Conservation (phyloP, 2,888 invertebrate species). For the Lycia hirtaria region DNA sequence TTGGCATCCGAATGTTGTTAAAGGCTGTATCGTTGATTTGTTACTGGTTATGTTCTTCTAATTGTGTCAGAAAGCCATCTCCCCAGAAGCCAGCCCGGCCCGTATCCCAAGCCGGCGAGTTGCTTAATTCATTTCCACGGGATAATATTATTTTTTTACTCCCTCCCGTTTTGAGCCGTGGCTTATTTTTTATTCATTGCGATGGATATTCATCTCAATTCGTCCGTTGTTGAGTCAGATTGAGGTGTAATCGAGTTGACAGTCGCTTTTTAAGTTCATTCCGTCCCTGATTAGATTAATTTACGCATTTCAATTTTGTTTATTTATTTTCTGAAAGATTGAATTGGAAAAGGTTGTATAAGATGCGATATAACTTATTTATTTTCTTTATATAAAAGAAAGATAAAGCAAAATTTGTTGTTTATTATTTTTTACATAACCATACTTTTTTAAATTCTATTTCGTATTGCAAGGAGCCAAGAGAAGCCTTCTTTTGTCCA, state of each 20-base stretch:
- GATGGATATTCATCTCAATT: constrained; percentile 73
- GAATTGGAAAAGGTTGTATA: not conserved
- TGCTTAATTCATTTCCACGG: constrained; percentile 85
- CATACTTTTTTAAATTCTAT: too few relatives aligned
- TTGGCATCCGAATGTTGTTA: too few relatives aligned
- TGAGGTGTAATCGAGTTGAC: constrained; percentile 74
- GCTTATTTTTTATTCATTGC: constrained; percentile 85
- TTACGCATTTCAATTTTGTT: constrained; percentile 34
- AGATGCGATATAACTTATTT: too few relatives aligned
- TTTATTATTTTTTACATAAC: too few relatives aligned
- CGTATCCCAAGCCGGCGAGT: constrained; percentile 64
- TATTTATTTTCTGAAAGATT: not conserved
- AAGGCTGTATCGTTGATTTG: too few relatives aligned
- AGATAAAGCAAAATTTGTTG: too few relatives aligned
- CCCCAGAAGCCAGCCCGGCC: constrained; percentile 43
- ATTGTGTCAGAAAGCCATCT: constrained; percentile 33
- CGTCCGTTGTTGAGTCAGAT: constrained; percentile 64
- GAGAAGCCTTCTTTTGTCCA: too few relatives aligned
- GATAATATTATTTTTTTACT: constrained; percentile 86
- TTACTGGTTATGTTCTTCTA: too few relatives aligned
- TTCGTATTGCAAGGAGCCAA: too few relatives aligned
- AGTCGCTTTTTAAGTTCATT: constrained; percentile 51
- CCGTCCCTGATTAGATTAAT: constrained; percentile 34
- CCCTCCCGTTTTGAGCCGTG: constrained; percentile 74
- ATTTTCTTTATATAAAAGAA: too few relatives aligned